Evolutionary conservation across 2,113 vertebrate species (phyloP).

Genomic region (Mus spicilegus): DNA sequence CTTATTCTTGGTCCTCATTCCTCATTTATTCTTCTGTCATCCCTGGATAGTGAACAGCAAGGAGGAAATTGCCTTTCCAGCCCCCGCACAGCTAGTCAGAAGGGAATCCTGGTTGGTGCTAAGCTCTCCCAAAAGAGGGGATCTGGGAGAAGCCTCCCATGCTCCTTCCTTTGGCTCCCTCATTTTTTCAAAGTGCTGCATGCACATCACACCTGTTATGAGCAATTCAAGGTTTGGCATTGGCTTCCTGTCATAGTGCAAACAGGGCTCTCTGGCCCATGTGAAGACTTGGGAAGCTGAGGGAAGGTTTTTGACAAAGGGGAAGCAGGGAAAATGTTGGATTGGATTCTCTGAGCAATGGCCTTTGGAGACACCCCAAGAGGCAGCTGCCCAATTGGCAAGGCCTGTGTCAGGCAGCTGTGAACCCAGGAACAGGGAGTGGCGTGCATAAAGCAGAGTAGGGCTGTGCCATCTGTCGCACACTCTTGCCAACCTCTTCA

Average conservation of each 20-base stretch:
- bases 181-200: conserved; percentile 6
- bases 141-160: conserved; percentile 41
- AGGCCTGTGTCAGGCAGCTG: conserved; percentile 73
- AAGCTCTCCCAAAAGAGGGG: conserved; percentile 36
- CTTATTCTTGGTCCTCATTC: conserved; percentile 48
- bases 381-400: conserved; percentile 75
- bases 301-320: conserved; percentile 1
- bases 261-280: background rate
- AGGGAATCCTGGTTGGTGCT: conserved; percentile 48
- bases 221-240: background rate
- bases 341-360: conserved; percentile 38
- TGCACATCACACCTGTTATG: conserved; percentile 8
- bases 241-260: background rate
- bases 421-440: conserved; percentile 63
- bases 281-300: background rate
- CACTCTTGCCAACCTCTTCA: conserved; percentile 51
- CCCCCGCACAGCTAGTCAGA: conserved; percentile 75
- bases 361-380: conserved; percentile 69
- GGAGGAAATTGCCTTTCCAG: conserved; percentile 70
- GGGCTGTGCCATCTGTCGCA: conserved; percentile 65
- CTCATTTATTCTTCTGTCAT: conserved; percentile 47
- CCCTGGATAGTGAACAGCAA: conserved; percentile 73
- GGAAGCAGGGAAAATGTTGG: conserved; percentile 55
- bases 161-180: background rate
- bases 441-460: conserved; percentile 46